Percentiles rank a stretch among this genome's conserved stretches.
Evolutionary conservation across 2,888 invertebrate species (phyloP).

Genomic region (Ochropleura plecta): DNA sequence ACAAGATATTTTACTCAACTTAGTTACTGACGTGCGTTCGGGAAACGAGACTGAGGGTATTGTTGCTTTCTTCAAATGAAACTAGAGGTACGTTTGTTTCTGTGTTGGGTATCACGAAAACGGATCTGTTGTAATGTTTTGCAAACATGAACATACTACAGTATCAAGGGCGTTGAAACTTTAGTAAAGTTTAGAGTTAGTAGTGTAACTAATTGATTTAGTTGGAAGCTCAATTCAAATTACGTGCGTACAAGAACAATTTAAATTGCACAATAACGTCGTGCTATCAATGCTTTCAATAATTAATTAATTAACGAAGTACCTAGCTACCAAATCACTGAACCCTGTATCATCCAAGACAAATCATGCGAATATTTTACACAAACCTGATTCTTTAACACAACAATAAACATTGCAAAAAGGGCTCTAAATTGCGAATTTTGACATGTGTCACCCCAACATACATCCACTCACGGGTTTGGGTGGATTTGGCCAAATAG

Average conservation of each 20-base stretch:
- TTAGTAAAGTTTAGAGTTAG: neutral
- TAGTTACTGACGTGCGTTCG: slow-evolving; percentile 38
- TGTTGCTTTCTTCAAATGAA: slow-evolving; percentile 37
- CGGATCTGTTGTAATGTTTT: slow-evolving; percentile 11
- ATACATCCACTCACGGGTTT: slow-evolving; percentile 71
- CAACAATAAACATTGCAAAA: slow-evolving; percentile 53
- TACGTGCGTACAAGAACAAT: neutral
- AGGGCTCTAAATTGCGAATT: slow-evolving; percentile 70
- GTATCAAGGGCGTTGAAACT: neutral
- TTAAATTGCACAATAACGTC: neutral
- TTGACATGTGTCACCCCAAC: slow-evolving; percentile 76
- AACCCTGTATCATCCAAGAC: slow-evolving; percentile 1
- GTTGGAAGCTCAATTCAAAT: neutral
- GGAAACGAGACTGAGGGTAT: slow-evolving; percentile 15
- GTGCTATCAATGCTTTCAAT: neutral
- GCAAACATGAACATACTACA: neutral
- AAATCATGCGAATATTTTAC: slow-evolving; percentile 23
- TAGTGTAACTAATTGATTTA: neutral
- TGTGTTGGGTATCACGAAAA: slow-evolving; percentile 2
- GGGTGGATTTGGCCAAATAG: slow-evolving; percentile 72
- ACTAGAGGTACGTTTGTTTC: slow-evolving; percentile 17
- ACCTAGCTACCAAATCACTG: neutral
- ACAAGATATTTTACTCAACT: slow-evolving; percentile 69
- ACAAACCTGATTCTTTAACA: slow-evolving; percentile 45
- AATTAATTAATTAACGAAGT: neutral